Evolutionary conservation across 2,113 vertebrate genomes (phyloP), one percentile per base, ranked within the genome.

Genomic region (Nannobrachium achirus): DNA sequence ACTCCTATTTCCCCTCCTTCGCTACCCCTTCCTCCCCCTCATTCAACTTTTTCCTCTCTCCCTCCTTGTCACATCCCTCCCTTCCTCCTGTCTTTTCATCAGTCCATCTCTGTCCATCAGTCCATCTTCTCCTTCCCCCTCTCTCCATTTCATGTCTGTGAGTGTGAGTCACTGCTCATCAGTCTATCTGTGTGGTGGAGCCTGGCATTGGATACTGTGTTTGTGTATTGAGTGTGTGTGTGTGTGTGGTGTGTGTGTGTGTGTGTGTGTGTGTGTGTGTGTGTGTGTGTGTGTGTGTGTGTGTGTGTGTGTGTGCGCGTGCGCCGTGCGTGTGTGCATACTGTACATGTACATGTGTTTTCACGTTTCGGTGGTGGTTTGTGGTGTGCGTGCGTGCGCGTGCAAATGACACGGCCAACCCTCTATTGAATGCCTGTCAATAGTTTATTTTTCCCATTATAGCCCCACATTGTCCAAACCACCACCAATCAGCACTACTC

Each of bases 361-460:
- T 33, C 3, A 33, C 6, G 25, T 33, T 33, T 33, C 25, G 25
- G 3, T 33, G 25, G 25, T 33, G n/a, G 25, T 33, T 33, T 5
- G 6, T 33, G 25, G 25, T 33, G 25, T 33, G 25, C 25, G 25
- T 33, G 25, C 25, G 25, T 33, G 25, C 25, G 6, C 6, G 1
- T 33, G 25, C 25, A 33, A 33, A 33, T 33, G 1, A 33, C 25
- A 33, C 6, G 25, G 25, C 25, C 25, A 33, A 33, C 25, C 25
- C 66, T 39, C 45, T 79, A 83, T 74, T 57, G 73, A 73, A 13
- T 38, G 63, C 62, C 49, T 55, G 71, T 83, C 48, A 69, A 84
- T 76, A 64, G 66, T 56, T 51, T 65, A 33, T 41, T 52, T 52
- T 33, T 25, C 39, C 39, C 18, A 55, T 52, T 61, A 14, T 66